Conservation (phyloP, 1,140 invertebrate species). For the Macrobrachium rosenbergii region DNA sequence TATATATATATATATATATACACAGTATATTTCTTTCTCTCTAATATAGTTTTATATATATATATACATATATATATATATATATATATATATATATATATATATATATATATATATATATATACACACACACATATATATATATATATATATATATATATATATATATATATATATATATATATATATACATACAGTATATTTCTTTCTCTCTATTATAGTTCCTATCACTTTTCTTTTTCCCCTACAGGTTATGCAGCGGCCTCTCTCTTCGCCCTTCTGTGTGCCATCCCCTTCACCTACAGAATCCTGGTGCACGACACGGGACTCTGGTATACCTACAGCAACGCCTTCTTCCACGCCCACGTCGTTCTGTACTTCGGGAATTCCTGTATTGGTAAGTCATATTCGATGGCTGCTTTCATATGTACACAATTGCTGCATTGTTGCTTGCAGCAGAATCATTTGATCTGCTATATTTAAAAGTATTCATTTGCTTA, state of each 20-base stretch:
- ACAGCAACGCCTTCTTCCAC: slow-evolving; percentile 80
- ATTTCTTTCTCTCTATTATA: neutral
- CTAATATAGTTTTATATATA: neutral
- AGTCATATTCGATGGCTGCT: slow-evolving; percentile 59
- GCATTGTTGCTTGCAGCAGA: neutral
- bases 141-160: neutral
- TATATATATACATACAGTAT: too few relatives aligned
- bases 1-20: neutral
- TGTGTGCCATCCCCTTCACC: slow-evolving; percentile 81
- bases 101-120: neutral
- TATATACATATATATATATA: slow-evolving; percentile 6
- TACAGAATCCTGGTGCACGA: slow-evolving; percentile 78
- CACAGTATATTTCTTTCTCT: neutral
- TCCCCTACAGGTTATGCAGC: slow-evolving; percentile 78
- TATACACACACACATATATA: neutral
- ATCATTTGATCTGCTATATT: neutral
- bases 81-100: neutral
- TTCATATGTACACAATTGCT: too few relatives aligned
- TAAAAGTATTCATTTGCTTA: too few relatives aligned
- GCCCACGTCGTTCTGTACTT: slow-evolving; percentile 81
- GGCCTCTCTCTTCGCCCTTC: slow-evolving; percentile 79
- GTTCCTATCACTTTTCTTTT: neutral
- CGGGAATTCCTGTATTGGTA: slow-evolving; percentile 81
- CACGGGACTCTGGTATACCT: slow-evolving; percentile 74
- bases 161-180: neutral